These are phyloP conservation scores for Caenorhabditis doughertyi DNA, from an alignment of 2,888 invertebrate genomes.

Conservation along the genomic window DNA sequence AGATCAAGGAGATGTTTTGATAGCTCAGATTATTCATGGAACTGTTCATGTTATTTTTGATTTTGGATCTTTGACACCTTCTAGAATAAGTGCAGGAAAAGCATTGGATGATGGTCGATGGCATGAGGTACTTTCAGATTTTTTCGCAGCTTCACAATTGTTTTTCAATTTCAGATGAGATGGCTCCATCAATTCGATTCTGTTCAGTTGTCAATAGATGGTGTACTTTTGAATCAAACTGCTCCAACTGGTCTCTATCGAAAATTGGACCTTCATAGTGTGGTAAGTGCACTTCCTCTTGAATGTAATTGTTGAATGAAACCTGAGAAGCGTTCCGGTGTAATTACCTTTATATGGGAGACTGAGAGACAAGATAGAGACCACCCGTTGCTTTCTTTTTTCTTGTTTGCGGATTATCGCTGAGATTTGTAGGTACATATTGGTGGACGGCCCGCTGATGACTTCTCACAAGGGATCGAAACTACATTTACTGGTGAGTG, in stretches of 20 bases:
- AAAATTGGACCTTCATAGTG: constrained; percentile 80
- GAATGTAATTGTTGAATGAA: constrained; percentile 56
- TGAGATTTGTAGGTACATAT: constrained; percentile 76
- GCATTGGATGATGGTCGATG: constrained; percentile 81
- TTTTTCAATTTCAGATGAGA: constrained; percentile 56
- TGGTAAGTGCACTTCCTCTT: constrained; percentile 66
- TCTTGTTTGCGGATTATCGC: constrained; percentile 54
- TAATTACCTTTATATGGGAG: constrained; percentile 38
- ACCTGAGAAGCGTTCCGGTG: constrained; percentile 58
- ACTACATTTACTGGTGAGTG: constrained; percentile 63
- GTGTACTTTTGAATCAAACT: constrained; percentile 78
- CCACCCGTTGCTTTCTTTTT: constrained; percentile 33
- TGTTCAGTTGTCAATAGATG: constrained; percentile 78
- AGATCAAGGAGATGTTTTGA: constrained; percentile 80
- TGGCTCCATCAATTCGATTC: constrained; percentile 82
- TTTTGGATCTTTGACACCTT: constrained; percentile 77
- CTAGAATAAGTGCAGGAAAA: constrained; percentile 76
- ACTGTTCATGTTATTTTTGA: constrained; percentile 80
- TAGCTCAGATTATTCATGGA: constrained; percentile 80
- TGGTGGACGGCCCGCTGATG: constrained; percentile 79
- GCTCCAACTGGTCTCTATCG: constrained; percentile 80
- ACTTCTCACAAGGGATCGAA: constrained; percentile 76
- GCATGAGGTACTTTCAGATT: constrained; percentile 70
- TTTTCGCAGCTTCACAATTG: not conserved
- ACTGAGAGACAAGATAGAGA: not conserved